phyloP scores from a whole-genome alignment of 2,888 invertebrate species.

The Dryocosmus kuriphilus region DNA sequence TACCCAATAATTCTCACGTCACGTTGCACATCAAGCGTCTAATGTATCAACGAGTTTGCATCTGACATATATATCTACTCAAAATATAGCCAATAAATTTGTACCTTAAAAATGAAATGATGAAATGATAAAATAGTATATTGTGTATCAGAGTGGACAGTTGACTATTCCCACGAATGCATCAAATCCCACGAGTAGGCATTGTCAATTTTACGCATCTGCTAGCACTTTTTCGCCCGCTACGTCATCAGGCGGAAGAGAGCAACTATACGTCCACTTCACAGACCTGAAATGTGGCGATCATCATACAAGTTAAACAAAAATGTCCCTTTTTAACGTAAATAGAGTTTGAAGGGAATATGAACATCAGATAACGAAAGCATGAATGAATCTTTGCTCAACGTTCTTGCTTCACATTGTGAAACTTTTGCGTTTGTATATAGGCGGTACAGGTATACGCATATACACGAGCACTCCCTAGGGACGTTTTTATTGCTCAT shows the following conservation, averaged over 20 bases:
- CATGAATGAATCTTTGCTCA: neutral
- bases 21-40: neutral
- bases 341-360: neutral
- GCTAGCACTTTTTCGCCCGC: no score
- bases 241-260: no score
- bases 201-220: no score
- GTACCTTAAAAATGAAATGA: neutral
- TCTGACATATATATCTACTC: neutral
- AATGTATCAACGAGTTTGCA: neutral
- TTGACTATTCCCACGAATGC: no score
- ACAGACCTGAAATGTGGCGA: no score
- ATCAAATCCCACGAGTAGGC: no score
- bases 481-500: slow-evolving; percentile 55
- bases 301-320: no score
- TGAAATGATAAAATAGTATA: no score
- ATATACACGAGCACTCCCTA: neutral
- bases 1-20: slow-evolving; percentile 10
- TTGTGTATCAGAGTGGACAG: no score
- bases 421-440: neutral
- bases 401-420: neutral
- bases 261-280: no score
- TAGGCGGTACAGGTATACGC: neutral
- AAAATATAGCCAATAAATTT: neutral
- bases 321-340: neutral
- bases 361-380: neutral